A percentile compares a stretch with the other conserved stretches of the same genome.
Conservation (phyloP, 2,797 vertebrate genomes). For the Myripristis jacobus region DNA sequence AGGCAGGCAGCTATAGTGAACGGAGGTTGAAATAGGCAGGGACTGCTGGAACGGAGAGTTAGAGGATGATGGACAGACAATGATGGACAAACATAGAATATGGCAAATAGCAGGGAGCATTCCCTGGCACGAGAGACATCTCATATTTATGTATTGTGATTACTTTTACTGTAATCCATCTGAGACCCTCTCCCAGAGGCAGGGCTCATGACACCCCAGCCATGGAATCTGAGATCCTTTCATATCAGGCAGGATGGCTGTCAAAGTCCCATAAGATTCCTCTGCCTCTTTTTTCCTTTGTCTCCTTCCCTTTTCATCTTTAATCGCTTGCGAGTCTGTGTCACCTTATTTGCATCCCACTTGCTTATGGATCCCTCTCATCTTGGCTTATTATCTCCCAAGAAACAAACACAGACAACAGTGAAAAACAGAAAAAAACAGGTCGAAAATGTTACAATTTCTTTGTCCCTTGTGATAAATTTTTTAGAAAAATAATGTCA, state of each 20-base stretch:
- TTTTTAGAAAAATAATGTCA: constrained; percentile 28
- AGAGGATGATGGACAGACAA: constrained; percentile 70
- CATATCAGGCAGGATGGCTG: constrained; percentile 73
- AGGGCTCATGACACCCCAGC: constrained; percentile 69
- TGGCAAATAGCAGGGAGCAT: constrained; percentile 56
- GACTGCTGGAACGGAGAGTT: constrained; percentile 30
- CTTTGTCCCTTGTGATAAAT: constrained; percentile 18
- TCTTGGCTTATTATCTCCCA: constrained; percentile 46
- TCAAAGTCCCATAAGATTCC: constrained; percentile 72
- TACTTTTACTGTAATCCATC: constrained; percentile 74
- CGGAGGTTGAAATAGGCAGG: constrained; percentile 39
- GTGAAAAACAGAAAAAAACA: constrained; percentile 28
- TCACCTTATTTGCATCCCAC: constrained; percentile 76
- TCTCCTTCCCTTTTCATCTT: constrained; percentile 79
- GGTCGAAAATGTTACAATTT: constrained; percentile 35
- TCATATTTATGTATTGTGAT: constrained; percentile 80
- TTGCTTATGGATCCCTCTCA: constrained; percentile 66
- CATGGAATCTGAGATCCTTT: constrained; percentile 74
- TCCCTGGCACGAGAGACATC: constrained; percentile 51
- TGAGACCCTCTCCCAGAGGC: constrained; percentile 72
- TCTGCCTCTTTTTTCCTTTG: constrained; percentile 60
- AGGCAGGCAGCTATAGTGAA: constrained; percentile 13
- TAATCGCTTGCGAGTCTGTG: constrained; percentile 69
- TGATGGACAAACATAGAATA: constrained; percentile 71
- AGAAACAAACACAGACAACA: constrained; percentile 41